Evolutionary conservation across 2,797 vertebrate species (phyloP).

Genomic region (Gallinago nigripennis): DNA sequence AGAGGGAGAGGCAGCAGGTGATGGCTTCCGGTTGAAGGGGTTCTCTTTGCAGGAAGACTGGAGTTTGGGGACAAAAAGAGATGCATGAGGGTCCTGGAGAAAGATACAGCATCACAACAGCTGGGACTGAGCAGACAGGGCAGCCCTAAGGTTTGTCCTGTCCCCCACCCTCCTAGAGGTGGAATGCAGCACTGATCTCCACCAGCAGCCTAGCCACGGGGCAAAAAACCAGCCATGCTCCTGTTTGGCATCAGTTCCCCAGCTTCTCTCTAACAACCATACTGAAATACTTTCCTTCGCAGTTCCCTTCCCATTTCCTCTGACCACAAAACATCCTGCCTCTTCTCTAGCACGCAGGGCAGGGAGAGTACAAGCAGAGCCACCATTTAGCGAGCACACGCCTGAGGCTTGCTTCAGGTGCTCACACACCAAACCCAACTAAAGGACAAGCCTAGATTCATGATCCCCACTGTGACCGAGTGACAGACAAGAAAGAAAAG

Average conservation of each 20-base stretch:
- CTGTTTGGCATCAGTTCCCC: neutral
- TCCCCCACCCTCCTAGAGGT: neutral
- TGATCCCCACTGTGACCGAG: accelerated
- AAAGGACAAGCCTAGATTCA: neutral
- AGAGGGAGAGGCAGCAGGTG: slow-evolving; percentile 75
- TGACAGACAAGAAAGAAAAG: neutral
- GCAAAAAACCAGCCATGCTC: neutral
- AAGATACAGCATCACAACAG: neutral
- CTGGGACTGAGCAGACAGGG: neutral
- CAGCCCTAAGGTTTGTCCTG: neutral
- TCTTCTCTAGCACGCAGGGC: neutral
- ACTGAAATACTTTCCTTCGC: neutral
- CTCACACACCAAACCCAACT: neutral
- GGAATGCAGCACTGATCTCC: neutral
- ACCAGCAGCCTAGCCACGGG: neutral
- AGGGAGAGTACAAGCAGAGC: neutral
- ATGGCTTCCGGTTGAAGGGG: slow-evolving; percentile 94
- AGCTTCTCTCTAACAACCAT: neutral
- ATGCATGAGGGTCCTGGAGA: neutral
- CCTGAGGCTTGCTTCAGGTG: neutral
- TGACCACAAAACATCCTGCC: neutral
- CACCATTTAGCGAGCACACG: neutral
- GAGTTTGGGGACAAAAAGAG: neutral
- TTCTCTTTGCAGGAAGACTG: slow-evolving; percentile 87
- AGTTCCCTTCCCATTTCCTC: neutral